A percentile compares a stretch with the other conserved stretches of the same genome.
Evolutionary conservation across 2,797 vertebrate genomes (phyloP).

Genomic region (Cryptoblepharus egeriae): DNA sequence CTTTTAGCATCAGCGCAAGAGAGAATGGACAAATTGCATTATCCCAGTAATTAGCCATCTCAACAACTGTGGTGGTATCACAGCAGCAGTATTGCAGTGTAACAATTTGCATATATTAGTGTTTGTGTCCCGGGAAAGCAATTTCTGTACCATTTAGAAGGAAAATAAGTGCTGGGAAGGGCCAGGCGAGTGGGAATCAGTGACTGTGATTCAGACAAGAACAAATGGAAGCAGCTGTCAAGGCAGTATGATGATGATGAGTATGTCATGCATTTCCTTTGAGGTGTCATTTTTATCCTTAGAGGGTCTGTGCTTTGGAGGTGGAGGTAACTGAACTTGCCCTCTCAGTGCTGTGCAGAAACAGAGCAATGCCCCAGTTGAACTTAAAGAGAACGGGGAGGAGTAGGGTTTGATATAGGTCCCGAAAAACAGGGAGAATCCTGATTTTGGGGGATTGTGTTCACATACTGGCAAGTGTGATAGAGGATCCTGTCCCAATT

Average conservation of each 20-base stretch:
- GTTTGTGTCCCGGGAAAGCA: constrained; percentile 53
- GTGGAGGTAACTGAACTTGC: constrained; percentile 7
- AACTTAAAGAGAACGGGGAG: neutral
- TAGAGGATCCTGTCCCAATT: too few species aligned
- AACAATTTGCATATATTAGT: constrained; percentile 69
- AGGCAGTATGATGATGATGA: neutral
- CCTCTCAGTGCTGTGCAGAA: neutral
- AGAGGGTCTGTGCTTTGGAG: constrained; percentile 11
- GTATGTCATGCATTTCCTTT: constrained; percentile 28
- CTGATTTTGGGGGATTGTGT: too few species aligned
- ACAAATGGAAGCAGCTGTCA: neutral
- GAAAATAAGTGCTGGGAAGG: constrained; percentile 37
- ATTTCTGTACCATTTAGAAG: constrained; percentile 51
- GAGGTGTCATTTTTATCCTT: constrained; percentile 2
- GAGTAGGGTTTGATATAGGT: too few species aligned
- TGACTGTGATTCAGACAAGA: constrained; percentile 32
- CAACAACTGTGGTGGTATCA: constrained; percentile 51
- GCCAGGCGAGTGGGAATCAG: constrained; percentile 7
- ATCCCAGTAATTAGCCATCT: constrained; percentile 66
- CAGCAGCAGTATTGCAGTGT: constrained; percentile 32
- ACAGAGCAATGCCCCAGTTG: neutral
- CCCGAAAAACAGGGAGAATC: too few species aligned
- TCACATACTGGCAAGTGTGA: too few species aligned
- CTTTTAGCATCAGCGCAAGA: constrained; percentile 52
- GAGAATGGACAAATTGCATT: constrained; percentile 61